Percentiles rank a stretch among this genome's conserved stretches.
These are phyloP conservation scores for Anoplius nigerrimus DNA, from an alignment of 2,888 invertebrate genomes.

Conservation along the genomic window DNA sequence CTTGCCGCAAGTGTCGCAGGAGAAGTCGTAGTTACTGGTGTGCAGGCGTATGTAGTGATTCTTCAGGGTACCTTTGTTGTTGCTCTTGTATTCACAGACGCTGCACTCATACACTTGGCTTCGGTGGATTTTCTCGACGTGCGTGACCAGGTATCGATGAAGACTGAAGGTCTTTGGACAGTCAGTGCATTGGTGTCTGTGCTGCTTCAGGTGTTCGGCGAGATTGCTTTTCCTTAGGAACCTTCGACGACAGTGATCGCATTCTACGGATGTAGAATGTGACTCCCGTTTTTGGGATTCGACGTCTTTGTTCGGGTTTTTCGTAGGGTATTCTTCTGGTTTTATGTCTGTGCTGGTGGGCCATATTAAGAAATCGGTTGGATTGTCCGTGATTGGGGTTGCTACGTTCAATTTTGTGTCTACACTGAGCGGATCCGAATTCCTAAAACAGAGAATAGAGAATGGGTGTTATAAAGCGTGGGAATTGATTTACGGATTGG, in stretches of 20 bases:
- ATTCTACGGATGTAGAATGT: slow-evolving; percentile 42
- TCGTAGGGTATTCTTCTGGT: neutral
- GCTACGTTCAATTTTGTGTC: slow-evolving; percentile 19
- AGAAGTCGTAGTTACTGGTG: slow-evolving; percentile 55
- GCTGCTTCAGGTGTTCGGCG: slow-evolving; percentile 49
- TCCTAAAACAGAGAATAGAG: slow-evolving; percentile 55
- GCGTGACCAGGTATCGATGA: slow-evolving; percentile 41
- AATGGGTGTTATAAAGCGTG: slow-evolving; percentile 32
- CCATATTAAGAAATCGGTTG: slow-evolving; percentile 32
- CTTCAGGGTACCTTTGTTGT: slow-evolving; percentile 59
- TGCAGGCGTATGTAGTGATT: slow-evolving; percentile 60
- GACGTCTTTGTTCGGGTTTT: slow-evolving; percentile 8
- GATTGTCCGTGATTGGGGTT: slow-evolving; percentile 15
- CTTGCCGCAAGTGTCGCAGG: slow-evolving; percentile 59
- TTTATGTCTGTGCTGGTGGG: slow-evolving; percentile 20
- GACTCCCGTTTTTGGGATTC: neutral
- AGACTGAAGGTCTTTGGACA: slow-evolving; percentile 49
- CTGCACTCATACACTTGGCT: slow-evolving; percentile 52
- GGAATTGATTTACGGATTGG: neutral
- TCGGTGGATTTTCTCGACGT: slow-evolving; percentile 47
- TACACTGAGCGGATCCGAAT: slow-evolving; percentile 39
- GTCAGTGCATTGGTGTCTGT: slow-evolving; percentile 43
- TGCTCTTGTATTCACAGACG: slow-evolving; percentile 60
- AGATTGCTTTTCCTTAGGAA: slow-evolving; percentile 54
- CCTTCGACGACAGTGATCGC: slow-evolving; percentile 55